Evolutionary conservation across 1,140 invertebrate species (phyloP).

Genomic region (Planococcus citri): DNA sequence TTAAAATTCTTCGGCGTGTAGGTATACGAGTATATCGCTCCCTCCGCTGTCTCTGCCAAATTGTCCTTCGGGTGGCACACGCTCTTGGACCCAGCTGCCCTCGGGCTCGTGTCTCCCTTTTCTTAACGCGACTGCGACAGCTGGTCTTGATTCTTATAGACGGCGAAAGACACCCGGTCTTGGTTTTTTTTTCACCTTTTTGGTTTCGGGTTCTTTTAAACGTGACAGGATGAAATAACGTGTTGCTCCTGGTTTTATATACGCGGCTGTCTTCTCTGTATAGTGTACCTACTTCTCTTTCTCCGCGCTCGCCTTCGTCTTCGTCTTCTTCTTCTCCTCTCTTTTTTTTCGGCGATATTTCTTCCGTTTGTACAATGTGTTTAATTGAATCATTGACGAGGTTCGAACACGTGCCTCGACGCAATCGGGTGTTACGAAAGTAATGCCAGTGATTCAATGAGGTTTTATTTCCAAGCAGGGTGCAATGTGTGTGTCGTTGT

Average conservation of each 20-base stretch:
- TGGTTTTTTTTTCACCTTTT: not conserved
- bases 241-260: not conserved
- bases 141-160: not conserved
- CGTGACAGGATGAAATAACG: conserved; percentile 1
- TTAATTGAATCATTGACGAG: not conserved
- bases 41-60: not conserved
- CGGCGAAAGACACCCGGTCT: not conserved
- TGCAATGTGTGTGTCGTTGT: no score
- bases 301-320: no score
- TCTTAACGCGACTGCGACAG: not conserved
- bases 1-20: not conserved
- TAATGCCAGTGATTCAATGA: no score
- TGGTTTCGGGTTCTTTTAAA: not conserved
- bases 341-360: not conserved
- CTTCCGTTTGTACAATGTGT: not conserved
- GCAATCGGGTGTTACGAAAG: not conserved
- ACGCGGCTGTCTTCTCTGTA: no score
- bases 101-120: not conserved
- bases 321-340: not conserved
- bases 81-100: conserved; percentile 1
- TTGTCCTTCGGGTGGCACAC: not conserved
- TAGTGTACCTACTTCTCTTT: no score
- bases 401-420: not conserved
- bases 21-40: no score
- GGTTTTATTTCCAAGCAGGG: no score